These are phyloP conservation scores for Chironomus tepperi DNA, from an alignment of 1,140 invertebrate species.

Conservation along the genomic window DNA sequence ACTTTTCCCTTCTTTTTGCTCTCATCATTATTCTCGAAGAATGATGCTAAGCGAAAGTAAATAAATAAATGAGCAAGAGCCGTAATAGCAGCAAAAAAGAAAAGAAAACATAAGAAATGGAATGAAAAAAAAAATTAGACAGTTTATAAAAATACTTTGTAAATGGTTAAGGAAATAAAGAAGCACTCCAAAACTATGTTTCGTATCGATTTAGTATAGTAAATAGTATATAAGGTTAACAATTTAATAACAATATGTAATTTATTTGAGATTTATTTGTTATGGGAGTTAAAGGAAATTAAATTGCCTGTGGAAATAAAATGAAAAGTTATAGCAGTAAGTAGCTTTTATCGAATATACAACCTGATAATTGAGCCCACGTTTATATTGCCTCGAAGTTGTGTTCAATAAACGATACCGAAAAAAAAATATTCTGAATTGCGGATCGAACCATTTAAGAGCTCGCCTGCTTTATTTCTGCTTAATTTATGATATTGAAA, in stretches of 20 bases:
- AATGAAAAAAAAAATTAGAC: too few relatives aligned
- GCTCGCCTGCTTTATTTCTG: background rate
- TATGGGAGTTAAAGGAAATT: background rate
- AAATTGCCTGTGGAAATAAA: slow-evolving; percentile 23
- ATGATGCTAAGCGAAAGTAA: slow-evolving; percentile 11
- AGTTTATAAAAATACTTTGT: too few relatives aligned
- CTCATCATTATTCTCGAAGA: background rate
- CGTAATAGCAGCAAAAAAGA: too few relatives aligned
- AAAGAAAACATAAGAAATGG: too few relatives aligned
- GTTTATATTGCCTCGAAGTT: background rate
- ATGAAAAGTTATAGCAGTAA: slow-evolving; percentile 16
- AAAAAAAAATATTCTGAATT: background rate
- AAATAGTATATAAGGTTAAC: slow-evolving; percentile 11
- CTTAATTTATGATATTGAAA: slow-evolving; percentile 15
- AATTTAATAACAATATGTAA: slow-evolving; percentile 18
- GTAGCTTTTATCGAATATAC: background rate
- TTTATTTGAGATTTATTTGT: slow-evolving; percentile 16
- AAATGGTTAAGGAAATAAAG: too few relatives aligned
- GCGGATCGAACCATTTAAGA: background rate
- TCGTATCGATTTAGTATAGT: background rate
- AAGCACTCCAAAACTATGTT: too few relatives aligned
- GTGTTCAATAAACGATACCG: slow-evolving; percentile 12
- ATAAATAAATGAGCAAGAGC: background rate
- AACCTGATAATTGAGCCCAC: slow-evolving; percentile 1
- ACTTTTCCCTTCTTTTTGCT: background rate